These are phyloP conservation scores for Dicerorhinus sumatrensis DNA, from an alignment of 2,113 vertebrate genomes.

Conservation along the genomic window DNA sequence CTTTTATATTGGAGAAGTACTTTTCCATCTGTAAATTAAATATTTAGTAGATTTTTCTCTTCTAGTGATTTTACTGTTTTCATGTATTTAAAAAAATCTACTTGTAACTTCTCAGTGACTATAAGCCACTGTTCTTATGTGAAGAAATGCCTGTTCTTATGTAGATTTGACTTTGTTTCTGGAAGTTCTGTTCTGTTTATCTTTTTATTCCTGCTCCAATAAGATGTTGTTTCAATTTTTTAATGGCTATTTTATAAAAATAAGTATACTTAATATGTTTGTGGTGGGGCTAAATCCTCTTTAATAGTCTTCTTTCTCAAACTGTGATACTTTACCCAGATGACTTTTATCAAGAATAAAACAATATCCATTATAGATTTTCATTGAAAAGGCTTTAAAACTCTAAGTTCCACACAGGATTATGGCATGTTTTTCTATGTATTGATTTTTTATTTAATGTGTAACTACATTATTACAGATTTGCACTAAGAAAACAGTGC, in stretches of 20 bases:
- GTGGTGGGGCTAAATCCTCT: background rate
- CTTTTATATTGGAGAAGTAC: background rate
- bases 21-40: conserved; percentile 11
- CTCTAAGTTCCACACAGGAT: background rate
- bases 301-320: background rate
- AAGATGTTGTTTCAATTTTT: background rate
- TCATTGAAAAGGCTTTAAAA: background rate
- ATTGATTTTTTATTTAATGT: background rate
- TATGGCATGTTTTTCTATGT: background rate
- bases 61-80: background rate
- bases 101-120: background rate
- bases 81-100: background rate
- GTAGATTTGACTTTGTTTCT: background rate
- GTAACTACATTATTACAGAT: background rate
- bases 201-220: background rate
- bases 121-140: too few relatives aligned
- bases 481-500: background rate
- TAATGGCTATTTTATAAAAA: background rate
- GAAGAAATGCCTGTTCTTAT: background rate
- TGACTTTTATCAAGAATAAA: background rate
- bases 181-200: background rate
- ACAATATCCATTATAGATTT: background rate
- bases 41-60: conserved; percentile 4
- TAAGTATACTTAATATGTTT: background rate
- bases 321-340: background rate